Conservation (phyloP, 1,140 invertebrate species). For the Tetramorium alpestre region DNA sequence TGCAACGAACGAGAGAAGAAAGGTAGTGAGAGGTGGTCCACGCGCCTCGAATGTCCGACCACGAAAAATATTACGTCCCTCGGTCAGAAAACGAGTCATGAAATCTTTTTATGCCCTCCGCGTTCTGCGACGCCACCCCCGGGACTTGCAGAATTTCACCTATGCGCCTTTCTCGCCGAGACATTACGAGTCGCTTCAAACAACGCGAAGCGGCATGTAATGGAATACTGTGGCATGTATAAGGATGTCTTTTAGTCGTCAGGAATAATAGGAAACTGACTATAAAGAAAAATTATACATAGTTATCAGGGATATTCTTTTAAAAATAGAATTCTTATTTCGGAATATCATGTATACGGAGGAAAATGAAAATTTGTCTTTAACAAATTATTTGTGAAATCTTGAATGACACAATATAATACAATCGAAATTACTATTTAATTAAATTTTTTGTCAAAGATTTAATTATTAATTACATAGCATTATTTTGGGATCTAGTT, state of each 20-base stretch:
- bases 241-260: background rate
- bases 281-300: background rate
- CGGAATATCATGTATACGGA: background rate
- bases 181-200: background rate
- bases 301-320: background rate
- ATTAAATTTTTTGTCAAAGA: background rate
- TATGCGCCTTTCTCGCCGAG: slow-evolving; percentile 5
- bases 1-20: slow-evolving; percentile 70
- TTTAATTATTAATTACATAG: background rate
- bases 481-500: background rate
- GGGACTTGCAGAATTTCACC: slow-evolving; percentile 39
- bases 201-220: background rate
- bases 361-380: background rate
- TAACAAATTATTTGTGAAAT: too few species aligned
- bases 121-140: slow-evolving; percentile 30
- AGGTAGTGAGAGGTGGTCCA: slow-evolving; percentile 47
- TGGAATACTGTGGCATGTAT: background rate
- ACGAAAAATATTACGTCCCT: slow-evolving; percentile 74
- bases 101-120: slow-evolving; percentile 77
- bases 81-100: slow-evolving; percentile 72
- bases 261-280: background rate
- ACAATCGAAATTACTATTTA: background rate
- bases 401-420: too few species aligned
- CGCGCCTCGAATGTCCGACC: slow-evolving; percentile 50
- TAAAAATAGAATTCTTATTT: background rate